Percentiles rank a stretch among this genome's conserved stretches.
These are phyloP conservation scores for Oithona nana DNA, from an alignment of 2,888 invertebrate species.

Conservation along the genomic window DNA sequence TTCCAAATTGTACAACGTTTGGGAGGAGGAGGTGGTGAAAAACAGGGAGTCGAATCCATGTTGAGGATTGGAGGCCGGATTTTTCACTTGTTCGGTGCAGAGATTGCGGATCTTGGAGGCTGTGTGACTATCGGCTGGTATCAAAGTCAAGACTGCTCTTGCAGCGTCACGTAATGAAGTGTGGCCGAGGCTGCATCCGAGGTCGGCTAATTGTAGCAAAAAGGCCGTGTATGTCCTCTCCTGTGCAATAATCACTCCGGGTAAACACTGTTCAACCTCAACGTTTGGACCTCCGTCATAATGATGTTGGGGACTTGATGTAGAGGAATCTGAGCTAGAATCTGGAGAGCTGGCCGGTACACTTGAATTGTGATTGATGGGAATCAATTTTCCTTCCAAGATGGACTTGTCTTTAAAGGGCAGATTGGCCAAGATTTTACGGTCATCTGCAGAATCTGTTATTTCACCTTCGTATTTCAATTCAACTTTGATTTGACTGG, in stretches of 20 bases:
- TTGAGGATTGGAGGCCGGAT: too few species aligned
- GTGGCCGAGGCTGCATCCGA: slow-evolving; percentile 62
- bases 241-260: slow-evolving; percentile 50
- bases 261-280: slow-evolving; percentile 70
- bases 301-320: slow-evolving; percentile 64
- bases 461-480: slow-evolving; percentile 25
- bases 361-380: slow-evolving; percentile 28
- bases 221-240: slow-evolving; percentile 39
- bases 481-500: slow-evolving; percentile 1
- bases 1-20: slow-evolving; percentile 51
- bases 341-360: slow-evolving; percentile 64
- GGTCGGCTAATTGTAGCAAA: slow-evolving; percentile 58
- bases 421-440: slow-evolving; percentile 64
- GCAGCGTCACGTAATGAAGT: slow-evolving; percentile 64
- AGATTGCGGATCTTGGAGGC: background rate
- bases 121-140: slow-evolving; percentile 52
- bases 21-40: slow-evolving; percentile 47
- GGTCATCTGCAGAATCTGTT: slow-evolving; percentile 66
- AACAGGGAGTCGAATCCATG: slow-evolving; percentile 39
- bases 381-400: slow-evolving; percentile 55
- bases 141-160: slow-evolving; percentile 52
- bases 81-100: background rate
- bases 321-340: slow-evolving; percentile 83
- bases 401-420: slow-evolving; percentile 57
- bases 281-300: slow-evolving; percentile 56